These are phyloP conservation scores for Troides helena DNA, from an alignment of 2,888 invertebrate species.

Conservation along the genomic window DNA sequence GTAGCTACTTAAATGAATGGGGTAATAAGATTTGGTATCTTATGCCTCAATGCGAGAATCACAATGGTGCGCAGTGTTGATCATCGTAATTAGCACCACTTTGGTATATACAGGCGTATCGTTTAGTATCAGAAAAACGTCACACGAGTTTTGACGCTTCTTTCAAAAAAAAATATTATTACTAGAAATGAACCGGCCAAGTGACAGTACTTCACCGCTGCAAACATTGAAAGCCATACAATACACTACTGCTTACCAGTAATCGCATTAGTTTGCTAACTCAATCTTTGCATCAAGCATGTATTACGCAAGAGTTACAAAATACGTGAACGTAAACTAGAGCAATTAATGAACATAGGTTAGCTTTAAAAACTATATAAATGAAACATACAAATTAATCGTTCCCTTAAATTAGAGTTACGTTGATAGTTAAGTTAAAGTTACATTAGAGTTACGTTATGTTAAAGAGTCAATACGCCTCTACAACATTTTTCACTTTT, in stretches of 20 bases:
- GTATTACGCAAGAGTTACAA: neutral
- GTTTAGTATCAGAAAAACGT: no score
- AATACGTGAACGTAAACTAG: neutral
- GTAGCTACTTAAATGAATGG: no score
- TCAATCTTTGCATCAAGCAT: constrained; percentile 18
- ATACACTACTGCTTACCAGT: neutral
- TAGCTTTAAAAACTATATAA: neutral
- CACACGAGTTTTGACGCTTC: no score
- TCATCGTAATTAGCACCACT: no score
- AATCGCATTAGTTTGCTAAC: constrained; percentile 19
- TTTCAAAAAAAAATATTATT: no score
- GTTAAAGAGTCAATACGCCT: no score
- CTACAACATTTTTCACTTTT: no score
- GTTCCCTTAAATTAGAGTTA: neutral
- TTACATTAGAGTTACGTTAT: no score
- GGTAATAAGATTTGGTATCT: no score
- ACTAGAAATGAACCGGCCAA: neutral
- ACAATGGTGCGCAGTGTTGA: no score
- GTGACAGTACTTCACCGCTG: neutral
- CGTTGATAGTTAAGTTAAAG: neutral
- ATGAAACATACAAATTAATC: neutral
- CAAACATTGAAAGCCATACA: constrained; percentile 21
- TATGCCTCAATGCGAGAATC: no score
- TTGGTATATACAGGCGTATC: no score
- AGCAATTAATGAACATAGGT: neutral